Evolutionary conservation across 2,888 invertebrate genomes (phyloP), one percentile per base, ranked within the genome.

Genomic region (Orthonevra nobilis): DNA sequence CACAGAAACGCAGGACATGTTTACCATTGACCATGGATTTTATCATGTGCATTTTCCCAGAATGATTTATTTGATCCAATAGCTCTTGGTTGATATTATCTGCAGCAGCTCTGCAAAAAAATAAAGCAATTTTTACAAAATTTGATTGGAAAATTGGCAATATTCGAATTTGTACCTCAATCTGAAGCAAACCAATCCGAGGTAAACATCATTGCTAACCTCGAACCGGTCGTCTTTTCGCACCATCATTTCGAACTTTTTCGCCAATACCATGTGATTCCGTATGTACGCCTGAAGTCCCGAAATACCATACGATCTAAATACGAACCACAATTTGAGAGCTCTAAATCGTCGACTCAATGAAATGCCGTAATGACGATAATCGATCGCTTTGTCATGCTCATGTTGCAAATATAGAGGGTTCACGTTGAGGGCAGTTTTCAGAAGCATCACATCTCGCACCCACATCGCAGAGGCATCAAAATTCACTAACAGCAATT

Each of bases 381-480:
- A 93, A 84, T 94, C 94, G 52, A 93, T 92, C 1, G 92, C 91
- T 83, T 92, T 92, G 72, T 92, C 91, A 86, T 95, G 94, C 44
- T 94, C 94, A 86, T 96, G 96, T 84, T 95, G 94, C 6, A 97
- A 90, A 83, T 97, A 97, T 4, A 96, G 87, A 0, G 96, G 96
- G 89, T 96, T 95, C 0, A 97, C 96, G 14, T 95, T 91, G n/a
- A 97, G 89, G 0, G 96, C 96, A 23, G 93, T 92, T 2, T 96
- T 96, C 50, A 97, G 89, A 64, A 92, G 92, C 84, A 94, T 93
- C 34, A 93, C 91, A 85, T 96, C 94, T 48, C 90, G 91, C 48
- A 93, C 95, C 96, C 96, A 97, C 86, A 97, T 90, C 12, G 94
- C 92, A 0, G 96, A 95, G 82, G 95, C 95, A 86, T 97, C 96